Evolutionary conservation across 2,113 vertebrate species (phyloP).

Genomic region (Cottus gobio): DNA sequence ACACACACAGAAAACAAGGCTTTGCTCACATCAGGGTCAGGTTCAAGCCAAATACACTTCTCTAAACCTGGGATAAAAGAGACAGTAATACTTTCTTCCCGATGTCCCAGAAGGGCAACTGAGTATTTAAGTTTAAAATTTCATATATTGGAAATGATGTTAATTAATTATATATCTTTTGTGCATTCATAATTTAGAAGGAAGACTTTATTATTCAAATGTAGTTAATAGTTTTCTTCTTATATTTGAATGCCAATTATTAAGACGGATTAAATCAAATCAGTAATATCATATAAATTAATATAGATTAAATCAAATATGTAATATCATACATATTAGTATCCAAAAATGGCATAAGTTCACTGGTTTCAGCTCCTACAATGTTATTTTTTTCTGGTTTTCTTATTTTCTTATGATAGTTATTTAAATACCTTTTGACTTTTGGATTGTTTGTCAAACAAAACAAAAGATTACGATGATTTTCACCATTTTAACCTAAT

Average conservation of each 20-base stretch:
- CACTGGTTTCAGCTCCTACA: neutral
- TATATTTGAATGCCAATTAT: neutral
- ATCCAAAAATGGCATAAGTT: neutral
- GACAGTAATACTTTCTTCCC: neutral
- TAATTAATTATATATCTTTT: neutral
- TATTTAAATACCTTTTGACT: neutral
- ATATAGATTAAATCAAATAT: neutral
- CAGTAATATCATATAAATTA: neutral
- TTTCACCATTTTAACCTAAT: neutral
- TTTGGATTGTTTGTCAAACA: neutral
- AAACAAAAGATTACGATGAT: neutral
- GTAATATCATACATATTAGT: neutral
- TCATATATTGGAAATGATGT: neutral
- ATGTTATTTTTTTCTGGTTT: neutral
- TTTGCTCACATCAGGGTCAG: constrained; percentile 55
- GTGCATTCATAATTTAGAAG: neutral
- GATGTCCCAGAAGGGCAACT: constrained; percentile 16
- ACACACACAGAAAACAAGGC: constrained; percentile 16
- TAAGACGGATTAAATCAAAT: neutral
- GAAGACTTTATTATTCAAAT: neutral
- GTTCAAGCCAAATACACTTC: constrained; percentile 47
- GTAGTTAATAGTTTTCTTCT: neutral
- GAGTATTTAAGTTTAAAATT: neutral
- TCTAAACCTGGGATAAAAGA: constrained; percentile 30
- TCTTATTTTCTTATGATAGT: neutral